Evolutionary conservation across 2,888 invertebrate genomes (phyloP), one percentile per base, ranked within the genome.

Genomic region (Xestia c-nigrum): DNA sequence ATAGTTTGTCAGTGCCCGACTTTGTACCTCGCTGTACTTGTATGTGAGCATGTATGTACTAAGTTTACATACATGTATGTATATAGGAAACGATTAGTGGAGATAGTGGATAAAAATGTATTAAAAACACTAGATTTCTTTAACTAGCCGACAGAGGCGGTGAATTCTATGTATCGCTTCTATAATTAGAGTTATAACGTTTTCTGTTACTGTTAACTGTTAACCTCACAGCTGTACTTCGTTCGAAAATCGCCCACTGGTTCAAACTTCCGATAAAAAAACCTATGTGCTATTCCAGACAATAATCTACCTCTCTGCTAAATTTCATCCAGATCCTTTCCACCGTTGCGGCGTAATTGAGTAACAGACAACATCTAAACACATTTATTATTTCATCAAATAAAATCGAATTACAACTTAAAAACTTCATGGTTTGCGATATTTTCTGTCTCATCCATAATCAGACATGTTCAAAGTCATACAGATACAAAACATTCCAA

Each of bases 1-100:
- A 90, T 91, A 91, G 92, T 92, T 92, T 92, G 90, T 89, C 89
- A 89, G 90, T 90, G 87, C 89, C 86, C 79, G 79, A 80, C 87
- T 88, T 87, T 82, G 79, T 80, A 74, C 74, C 70, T 65, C 74
- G 47, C 74, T 80, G 72, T 71, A 74, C 76, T 31, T n/a, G 46
- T 38, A n/a, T 43, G n/a, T 31, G 3, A 31, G n/a, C 3, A 31
- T 2, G 31, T 63, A 38, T 10, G 14, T 21, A 64, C 16, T 43
- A 43, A 16, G 19, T 72, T 19, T 68, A 31, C 0, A 31, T 64
- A 24, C 3, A 19, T 46, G 40, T n/a, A 21, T 55, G 46, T 69
- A 21, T 55, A 40, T 69, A 38, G 7, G 5, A 24, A 38, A 66
- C 24, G 52, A 52, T 78, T 57, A 55, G 55, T 12, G 3, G 16